Percentiles rank a stretch among this genome's conserved stretches.
phyloP scores from a whole-genome alignment of 2,113 vertebrate species.

The Osmerus eperlanus region DNA sequence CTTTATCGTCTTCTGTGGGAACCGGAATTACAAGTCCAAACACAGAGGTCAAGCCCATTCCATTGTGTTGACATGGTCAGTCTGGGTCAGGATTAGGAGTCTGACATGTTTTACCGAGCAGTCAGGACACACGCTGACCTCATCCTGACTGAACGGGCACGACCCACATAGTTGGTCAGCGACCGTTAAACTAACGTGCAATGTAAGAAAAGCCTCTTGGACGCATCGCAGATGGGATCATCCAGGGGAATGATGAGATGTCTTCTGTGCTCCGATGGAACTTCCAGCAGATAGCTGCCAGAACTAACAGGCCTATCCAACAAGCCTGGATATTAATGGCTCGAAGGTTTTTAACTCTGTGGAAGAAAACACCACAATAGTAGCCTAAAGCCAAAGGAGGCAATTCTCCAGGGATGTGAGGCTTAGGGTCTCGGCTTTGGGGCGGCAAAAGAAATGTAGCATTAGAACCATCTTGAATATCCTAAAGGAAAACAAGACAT shows the following conservation, averaged over 20 bases:
- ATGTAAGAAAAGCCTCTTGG: constrained; percentile 23
- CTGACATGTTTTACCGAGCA: background rate
- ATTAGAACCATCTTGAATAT: constrained; percentile 50
- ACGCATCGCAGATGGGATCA: constrained; percentile 6
- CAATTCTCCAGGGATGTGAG: constrained; percentile 38
- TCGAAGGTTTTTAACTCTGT: constrained; percentile 26
- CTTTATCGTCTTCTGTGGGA: background rate
- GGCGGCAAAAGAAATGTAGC: constrained; percentile 21
- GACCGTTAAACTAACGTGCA: background rate
- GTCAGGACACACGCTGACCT: background rate
- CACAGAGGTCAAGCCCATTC: background rate
- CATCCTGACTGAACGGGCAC: background rate
- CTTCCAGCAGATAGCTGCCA: constrained; percentile 26
- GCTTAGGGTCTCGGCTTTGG: constrained; percentile 26
- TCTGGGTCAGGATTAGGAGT: background rate
- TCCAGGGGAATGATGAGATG: background rate
- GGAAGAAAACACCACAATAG: constrained; percentile 46
- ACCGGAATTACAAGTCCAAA: background rate
- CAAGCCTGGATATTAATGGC: constrained; percentile 35
- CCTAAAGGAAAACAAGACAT: constrained; percentile 38
- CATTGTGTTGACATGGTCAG: background rate
- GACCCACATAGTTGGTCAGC: constrained; percentile 3
- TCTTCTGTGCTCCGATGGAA: constrained; percentile 22
- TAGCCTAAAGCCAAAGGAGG: constrained; percentile 23
- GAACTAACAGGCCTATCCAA: constrained; percentile 36